phyloP scores from a whole-genome alignment of 1,140 invertebrate species.

The Cylas formicarius region DNA sequence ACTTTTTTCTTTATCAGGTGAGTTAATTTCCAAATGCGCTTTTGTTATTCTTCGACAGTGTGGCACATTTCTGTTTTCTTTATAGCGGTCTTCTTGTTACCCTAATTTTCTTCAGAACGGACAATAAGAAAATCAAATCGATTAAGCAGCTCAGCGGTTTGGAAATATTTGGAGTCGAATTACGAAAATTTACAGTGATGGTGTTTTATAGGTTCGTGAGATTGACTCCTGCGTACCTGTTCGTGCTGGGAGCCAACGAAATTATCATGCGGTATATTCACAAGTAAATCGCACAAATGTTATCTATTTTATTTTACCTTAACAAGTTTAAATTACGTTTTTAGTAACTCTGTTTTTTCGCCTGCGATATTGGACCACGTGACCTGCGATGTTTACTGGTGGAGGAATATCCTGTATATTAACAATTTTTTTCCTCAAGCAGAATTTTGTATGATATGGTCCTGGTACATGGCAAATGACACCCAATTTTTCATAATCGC shows the following conservation, averaged over 20 bases:
- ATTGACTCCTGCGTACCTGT: conserved; percentile 73
- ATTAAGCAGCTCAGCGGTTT: conserved; percentile 4
- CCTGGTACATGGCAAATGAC: conserved; percentile 88
- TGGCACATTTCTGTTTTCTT: conserved; percentile 22
- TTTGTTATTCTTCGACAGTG: conserved; percentile 1
- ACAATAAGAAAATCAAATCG: conserved; percentile 40
- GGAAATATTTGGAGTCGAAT: conserved; percentile 2
- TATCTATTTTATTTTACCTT: background rate
- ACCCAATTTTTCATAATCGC: conserved; percentile 82
- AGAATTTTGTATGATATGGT: conserved; percentile 84
- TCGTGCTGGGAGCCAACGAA: conserved; percentile 67
- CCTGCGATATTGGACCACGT: conserved; percentile 64
- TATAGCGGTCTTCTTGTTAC: conserved; percentile 69
- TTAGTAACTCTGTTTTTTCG: conserved; percentile 61
- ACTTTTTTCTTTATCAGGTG: conserved; percentile 88
- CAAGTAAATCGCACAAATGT: conserved; percentile 33
- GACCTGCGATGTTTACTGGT: conserved; percentile 72
- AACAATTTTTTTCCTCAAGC: conserved; percentile 70
- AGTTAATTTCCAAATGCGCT: background rate
- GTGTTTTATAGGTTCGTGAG: conserved; percentile 62
- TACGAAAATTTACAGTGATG: conserved; percentile 48
- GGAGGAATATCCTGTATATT: conserved; percentile 74
- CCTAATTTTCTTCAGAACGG: conserved; percentile 60
- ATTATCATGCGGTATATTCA: conserved; percentile 57
- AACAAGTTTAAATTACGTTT: conserved; percentile 3